A percentile compares a stretch with the other conserved stretches of the same genome.
phyloP scores from a whole-genome alignment of 2,888 invertebrate species.

The Nymphalis c-album region DNA sequence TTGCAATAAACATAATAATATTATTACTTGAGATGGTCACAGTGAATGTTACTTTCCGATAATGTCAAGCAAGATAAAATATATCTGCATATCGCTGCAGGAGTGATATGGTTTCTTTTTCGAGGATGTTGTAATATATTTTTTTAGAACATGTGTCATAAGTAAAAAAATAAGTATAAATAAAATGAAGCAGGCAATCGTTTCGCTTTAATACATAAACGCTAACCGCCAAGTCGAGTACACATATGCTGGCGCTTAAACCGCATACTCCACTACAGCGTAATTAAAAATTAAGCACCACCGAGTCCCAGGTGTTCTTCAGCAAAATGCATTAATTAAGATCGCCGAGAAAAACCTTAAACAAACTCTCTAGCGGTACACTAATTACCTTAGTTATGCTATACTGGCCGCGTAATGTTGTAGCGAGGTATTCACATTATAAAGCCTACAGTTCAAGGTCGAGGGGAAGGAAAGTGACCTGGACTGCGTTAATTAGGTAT shows the following conservation, averaged over 20 bases:
- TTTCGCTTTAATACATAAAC: conserved; percentile 16
- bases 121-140: neutral
- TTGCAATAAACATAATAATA: too few relatives aligned
- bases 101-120: neutral
- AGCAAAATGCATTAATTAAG: conserved; percentile 69
- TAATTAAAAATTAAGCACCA: conserved; percentile 63
- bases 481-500: neutral
- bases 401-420: conserved; percentile 12
- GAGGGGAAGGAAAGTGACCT: neutral
- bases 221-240: conserved; percentile 28
- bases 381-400: conserved; percentile 55
- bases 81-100: neutral
- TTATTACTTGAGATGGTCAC: too few relatives aligned
- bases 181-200: conserved; percentile 8
- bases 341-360: conserved; percentile 58
- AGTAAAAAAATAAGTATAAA: neutral
- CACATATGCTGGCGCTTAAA: conserved; percentile 32
- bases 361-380: conserved; percentile 50
- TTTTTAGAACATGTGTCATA: neutral
- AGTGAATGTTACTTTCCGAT: neutral
- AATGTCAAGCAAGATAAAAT: neutral
- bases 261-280: conserved; percentile 43
- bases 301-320: conserved; percentile 62
- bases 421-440: conserved; percentile 3
- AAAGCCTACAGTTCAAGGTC: conserved; percentile 25